phyloP scores from a whole-genome alignment of 2,113 vertebrate species.

The Pongo abelii region DNA sequence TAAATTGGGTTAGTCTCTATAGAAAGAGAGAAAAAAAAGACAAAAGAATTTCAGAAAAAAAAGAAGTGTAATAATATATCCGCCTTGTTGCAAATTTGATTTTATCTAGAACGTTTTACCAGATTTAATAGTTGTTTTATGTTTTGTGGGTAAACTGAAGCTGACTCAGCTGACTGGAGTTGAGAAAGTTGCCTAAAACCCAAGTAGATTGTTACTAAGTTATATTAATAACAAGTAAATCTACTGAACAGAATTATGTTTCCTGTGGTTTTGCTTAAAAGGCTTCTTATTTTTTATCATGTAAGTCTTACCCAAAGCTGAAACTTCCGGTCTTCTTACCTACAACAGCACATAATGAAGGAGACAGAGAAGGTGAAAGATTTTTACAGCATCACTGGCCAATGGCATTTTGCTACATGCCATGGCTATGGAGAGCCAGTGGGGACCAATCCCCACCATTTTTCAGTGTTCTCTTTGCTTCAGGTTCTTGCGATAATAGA shows the following conservation, averaged over 20 bases:
- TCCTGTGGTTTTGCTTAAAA: conserved; percentile 37
- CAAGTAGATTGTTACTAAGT: not conserved
- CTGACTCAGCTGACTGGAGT: conserved; percentile 18
- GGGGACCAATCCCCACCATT: not conserved
- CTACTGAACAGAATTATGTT: conserved; percentile 37
- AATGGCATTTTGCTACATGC: not conserved
- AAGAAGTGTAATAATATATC: conserved; percentile 42
- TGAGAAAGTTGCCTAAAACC: conserved; percentile 46
- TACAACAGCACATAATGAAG: not conserved
- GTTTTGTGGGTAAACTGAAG: conserved; percentile 65
- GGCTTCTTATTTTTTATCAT: not conserved
- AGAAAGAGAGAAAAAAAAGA: not conserved
- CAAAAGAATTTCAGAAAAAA: not conserved
- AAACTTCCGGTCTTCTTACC: not conserved
- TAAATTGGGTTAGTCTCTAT: conserved; percentile 40
- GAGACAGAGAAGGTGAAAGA: not conserved
- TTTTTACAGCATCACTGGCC: not conserved
- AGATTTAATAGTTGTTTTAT: not conserved
- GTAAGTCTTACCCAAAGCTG: not conserved
- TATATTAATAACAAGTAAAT: conserved; percentile 54
- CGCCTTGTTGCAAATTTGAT: conserved; percentile 54
- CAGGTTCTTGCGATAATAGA: not conserved
- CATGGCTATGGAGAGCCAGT: not conserved
- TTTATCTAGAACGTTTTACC: conserved; percentile 63
- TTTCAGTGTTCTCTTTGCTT: not conserved